Evolutionary conservation across 2,113 vertebrate species (phyloP).

Genomic region (Mus spicilegus): DNA sequence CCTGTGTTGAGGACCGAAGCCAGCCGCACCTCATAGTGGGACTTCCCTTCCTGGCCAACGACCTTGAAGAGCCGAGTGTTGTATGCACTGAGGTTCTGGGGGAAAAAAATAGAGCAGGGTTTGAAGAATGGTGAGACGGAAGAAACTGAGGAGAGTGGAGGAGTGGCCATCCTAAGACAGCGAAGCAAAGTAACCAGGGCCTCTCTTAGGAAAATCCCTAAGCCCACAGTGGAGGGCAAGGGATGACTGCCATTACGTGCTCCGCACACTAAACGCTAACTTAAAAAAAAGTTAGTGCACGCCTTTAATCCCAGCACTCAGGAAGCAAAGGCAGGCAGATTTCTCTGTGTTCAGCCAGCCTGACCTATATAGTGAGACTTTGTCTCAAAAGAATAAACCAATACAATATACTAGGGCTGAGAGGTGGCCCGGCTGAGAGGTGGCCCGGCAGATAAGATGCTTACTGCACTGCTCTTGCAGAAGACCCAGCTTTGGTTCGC

Average conservation of each 20-base stretch:
- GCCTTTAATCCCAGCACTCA: not conserved
- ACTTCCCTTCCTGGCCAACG: constrained; percentile 82
- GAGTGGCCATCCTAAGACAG: not conserved
- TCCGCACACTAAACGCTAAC: not conserved
- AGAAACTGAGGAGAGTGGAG: not conserved
- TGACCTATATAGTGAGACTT: not conserved
- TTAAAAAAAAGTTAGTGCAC: not conserved
- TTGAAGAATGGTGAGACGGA: not conserved
- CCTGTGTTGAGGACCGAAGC: constrained; percentile 92
- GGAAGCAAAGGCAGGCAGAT: not conserved
- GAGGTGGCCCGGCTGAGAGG: not conserved
- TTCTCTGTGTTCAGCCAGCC: not conserved
- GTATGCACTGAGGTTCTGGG: constrained; percentile 94
- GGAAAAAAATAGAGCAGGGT: not conserved
- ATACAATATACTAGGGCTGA: not conserved
- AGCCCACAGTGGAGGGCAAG: not conserved
- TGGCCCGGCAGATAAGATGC: not conserved
- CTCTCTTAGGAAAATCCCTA: accelerated
- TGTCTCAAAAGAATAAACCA: not conserved
- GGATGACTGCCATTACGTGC: not conserved
- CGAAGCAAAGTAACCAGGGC: not conserved
- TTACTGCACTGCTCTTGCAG: not conserved
- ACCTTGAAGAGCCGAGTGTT: constrained; percentile 95
- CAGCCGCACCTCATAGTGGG: constrained; percentile 92
- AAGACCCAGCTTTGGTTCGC: not conserved